phyloP scores from a whole-genome alignment of 2,888 invertebrate species.

The Chalcosyrphus nemorum region DNA sequence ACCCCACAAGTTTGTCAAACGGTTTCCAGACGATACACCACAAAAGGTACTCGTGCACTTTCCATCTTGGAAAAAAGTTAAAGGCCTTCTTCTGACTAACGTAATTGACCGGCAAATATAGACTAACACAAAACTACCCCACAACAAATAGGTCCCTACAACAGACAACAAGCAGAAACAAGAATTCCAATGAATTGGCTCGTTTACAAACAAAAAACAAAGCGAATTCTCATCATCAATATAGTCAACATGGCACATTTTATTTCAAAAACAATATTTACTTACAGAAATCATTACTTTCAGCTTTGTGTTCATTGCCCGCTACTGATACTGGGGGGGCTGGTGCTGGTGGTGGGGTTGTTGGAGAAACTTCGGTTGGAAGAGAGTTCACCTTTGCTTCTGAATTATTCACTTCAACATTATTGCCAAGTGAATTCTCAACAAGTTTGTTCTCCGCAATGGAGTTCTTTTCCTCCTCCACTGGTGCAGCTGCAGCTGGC shows the following conservation, averaged over 20 bases:
- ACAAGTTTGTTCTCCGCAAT: slow-evolving; percentile 23
- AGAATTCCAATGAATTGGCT: no score
- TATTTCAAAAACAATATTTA: slow-evolving; percentile 16
- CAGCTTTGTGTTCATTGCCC: slow-evolving; percentile 61
- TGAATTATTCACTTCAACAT: slow-evolving; percentile 44
- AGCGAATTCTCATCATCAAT: background rate
- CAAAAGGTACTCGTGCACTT: no score
- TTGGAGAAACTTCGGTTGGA: slow-evolving; percentile 28
- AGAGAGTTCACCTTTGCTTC: slow-evolving; percentile 44
- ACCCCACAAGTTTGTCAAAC: no score
- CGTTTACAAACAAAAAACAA: no score
- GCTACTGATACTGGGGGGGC: slow-evolving; percentile 51
- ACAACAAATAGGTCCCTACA: no score
- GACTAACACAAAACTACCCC: no score
- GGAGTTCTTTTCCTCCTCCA: slow-evolving; percentile 12
- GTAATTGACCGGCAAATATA: no score
- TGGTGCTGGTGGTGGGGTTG: slow-evolving; percentile 35
- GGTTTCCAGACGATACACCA: no score
- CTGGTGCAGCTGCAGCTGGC: slow-evolving; percentile 2
- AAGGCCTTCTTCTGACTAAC: no score
- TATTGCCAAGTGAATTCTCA: slow-evolving; percentile 51
- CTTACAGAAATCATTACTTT: slow-evolving; percentile 71
- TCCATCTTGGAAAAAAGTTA: no score
- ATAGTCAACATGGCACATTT: slow-evolving; percentile 3
- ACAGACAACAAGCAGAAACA: no score